Evolutionary conservation across 2,888 invertebrate genomes (phyloP), one percentile per base, ranked within the genome.

Genomic region (Drosophila mayaguana): DNA sequence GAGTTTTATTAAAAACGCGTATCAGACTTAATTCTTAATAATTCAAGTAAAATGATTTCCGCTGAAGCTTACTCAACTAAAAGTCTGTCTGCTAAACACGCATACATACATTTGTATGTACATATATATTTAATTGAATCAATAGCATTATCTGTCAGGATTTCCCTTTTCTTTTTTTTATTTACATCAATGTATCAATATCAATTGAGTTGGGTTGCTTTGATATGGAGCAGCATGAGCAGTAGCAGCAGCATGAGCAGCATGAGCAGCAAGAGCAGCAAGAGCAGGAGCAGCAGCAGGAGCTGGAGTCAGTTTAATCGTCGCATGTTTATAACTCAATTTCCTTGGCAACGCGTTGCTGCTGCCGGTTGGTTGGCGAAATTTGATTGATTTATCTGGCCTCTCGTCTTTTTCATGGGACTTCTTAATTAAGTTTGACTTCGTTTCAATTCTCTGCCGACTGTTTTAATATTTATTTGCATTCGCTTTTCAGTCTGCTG

Each of bases 381-480:
- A 48, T 67, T 70, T 75, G 63, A 77, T 77, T 77, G 78, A 77
- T 75, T 77, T 66, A 78, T 59, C 63, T 60, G 61, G 48, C 22
- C 46, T 42, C 38, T 54, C 38, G 18, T 57, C 42, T 45, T 51
- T 53, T 48, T 32, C 48, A 45, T 45, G 32, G 56, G 61, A 62
- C 54, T 78, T 56, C 62, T 70, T 80, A 80, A 74, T 80, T 80
- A 74, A 76, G 55, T 69, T 80, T 66, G 65, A 57, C 54, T 75
- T 45, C 57, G 63, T 65, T 69, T 63, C 63, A 59, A 28, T 65
- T 78, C 70, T 61, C 70, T 61, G 42, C 68, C 59, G 53, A 60
- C 51, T 64, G 59, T 73, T 73, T 80, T 70, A 73, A 80, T 69
- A 78, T 74, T 69, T 78, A 76, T 76, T 76, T 69, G 74, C 78